Evolutionary conservation across 2,113 vertebrate genomes (phyloP).

Genomic region (Melanostigma gelatinosum): DNA sequence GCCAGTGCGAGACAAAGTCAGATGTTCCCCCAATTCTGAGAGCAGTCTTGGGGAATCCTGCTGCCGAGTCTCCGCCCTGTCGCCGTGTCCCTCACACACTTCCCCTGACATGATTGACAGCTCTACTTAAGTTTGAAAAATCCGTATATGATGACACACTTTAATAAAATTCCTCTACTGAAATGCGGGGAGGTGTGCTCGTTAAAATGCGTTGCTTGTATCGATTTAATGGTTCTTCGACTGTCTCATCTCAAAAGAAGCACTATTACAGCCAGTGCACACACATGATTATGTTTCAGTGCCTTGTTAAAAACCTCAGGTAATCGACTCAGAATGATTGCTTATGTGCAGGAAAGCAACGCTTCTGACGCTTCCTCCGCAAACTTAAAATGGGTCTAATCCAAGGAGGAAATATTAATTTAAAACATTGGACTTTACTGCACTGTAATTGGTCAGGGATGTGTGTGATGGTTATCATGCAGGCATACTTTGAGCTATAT

Average conservation of each 20-base stretch:
- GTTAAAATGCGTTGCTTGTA: neutral
- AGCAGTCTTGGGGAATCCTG: constrained; percentile 85
- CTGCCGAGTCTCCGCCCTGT: constrained; percentile 61
- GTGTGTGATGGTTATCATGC: neutral
- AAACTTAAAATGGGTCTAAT: neutral
- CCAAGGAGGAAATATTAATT: neutral
- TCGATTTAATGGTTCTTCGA: neutral
- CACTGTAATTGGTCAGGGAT: neutral
- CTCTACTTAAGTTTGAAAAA: constrained; percentile 67
- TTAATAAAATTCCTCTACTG: constrained; percentile 60
- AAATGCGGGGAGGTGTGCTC: neutral
- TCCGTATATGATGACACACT: constrained; percentile 55
- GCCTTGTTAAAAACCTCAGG: neutral
- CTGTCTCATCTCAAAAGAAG: neutral
- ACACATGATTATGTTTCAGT: neutral
- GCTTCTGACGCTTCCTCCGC: neutral
- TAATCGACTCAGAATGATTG: neutral
- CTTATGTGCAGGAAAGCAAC: neutral
- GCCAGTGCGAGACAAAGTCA: constrained; percentile 94
- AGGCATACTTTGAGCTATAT: neutral
- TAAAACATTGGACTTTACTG: neutral
- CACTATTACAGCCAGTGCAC: neutral
- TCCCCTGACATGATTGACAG: constrained; percentile 71
- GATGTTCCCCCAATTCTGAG: constrained; percentile 91
- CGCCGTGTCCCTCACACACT: constrained; percentile 54